Conservation (phyloP, 1,140 invertebrate genomes). For the Forficula auricularia region DNA sequence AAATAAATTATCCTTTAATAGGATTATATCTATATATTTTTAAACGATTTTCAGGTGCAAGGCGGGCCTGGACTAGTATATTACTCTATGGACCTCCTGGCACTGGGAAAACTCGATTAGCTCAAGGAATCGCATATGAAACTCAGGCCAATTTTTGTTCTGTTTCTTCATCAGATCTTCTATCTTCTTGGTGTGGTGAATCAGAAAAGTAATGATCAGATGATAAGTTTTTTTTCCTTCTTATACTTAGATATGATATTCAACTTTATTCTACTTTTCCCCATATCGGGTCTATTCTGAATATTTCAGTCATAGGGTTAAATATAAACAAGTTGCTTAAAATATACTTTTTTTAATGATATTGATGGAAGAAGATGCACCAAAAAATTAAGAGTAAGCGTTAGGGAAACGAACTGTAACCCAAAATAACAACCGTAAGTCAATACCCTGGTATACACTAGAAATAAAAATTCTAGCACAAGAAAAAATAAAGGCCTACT, state of each 20-base stretch:
- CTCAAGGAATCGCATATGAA: conserved; percentile 36
- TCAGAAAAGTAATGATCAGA: conserved; percentile 44
- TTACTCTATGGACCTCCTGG: conserved; percentile 53
- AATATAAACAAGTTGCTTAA: too few species aligned
- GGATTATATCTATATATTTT: not conserved
- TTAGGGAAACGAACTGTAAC: too few species aligned
- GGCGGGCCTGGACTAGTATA: conserved; percentile 27
- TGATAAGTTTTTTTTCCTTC: conserved; percentile 8
- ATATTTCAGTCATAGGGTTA: too few species aligned
- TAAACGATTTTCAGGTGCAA: conserved; percentile 13
- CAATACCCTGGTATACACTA: too few species aligned
- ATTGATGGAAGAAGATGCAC: too few species aligned
- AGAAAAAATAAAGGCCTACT: too few species aligned
- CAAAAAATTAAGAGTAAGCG: too few species aligned
- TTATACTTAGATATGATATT: not conserved
- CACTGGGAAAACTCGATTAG: conserved; percentile 49
- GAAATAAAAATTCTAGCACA: too few species aligned
- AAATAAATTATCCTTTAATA: not conserved
- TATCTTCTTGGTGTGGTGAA: conserved; percentile 36
- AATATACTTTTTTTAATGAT: too few species aligned
- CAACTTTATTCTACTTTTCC: too few species aligned
- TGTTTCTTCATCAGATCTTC: conserved; percentile 33
- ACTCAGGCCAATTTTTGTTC: conserved; percentile 29
- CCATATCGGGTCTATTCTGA: too few species aligned
- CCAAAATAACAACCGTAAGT: too few species aligned